Evolutionary conservation across 2,113 vertebrate genomes (phyloP), one percentile per base, ranked within the genome.

Genomic region (Callipepla squamata): DNA sequence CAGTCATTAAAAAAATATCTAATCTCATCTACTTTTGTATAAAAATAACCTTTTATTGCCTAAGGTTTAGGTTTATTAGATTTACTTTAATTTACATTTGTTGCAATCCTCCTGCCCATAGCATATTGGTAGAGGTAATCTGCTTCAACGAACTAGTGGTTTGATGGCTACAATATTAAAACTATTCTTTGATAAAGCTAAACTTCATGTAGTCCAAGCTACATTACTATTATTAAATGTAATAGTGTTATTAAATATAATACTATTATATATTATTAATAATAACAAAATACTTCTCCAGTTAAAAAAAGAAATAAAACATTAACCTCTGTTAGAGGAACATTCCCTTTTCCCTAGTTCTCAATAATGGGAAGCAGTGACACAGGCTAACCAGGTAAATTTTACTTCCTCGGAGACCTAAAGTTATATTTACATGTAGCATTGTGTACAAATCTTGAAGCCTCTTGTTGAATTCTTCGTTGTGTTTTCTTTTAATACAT

Each of bases 401-500:
- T 68, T 73, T 85, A 69, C 19, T 62, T 70, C 13, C 36, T 58
- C 13, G 50, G 8, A n/a, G 10, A 77, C 23, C 28, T 70, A 42
- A 80, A 88, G 28, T 66, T 74, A 3, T 30, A 2, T 77, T 88
- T 77, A 8, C 7, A 6, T 74, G 17, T 58, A 25, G 19, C 19
- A 3, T 62, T 83, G 13, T 55, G 38, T 88, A 63, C 22, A 77
- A 20, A 80, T 80, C 23, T 20, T 77, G 19, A 34, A 80, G 30
- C 45, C 11, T 26, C 1, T 40, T 55, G 11, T 72, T 68, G 87
- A 82, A 83, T 19, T 76, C 45, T 68, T 15, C 23, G 5, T 73
- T 6, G 2, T 0, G 0, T 48, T 42, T 78, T 66, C 23, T 59
- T 87, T 83, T 28, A 53, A 70, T 73, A 51, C 5, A 15, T 0